Conservation (phyloP, 2,797 vertebrate species). For the Liasis olivaceus region DNA sequence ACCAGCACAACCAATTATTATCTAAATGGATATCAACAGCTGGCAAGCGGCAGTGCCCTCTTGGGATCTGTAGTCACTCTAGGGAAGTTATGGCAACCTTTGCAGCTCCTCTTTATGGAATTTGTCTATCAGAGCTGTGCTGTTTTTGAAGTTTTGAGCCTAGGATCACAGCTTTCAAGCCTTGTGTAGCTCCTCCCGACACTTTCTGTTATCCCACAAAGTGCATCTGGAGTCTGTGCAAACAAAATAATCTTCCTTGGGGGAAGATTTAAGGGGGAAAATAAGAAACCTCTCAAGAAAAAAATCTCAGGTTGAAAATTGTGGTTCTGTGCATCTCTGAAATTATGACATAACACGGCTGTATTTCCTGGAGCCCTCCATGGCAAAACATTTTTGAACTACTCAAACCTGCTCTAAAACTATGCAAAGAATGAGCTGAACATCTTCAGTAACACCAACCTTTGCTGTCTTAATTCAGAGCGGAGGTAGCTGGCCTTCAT, state of each 20-base stretch:
- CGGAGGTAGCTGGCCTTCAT: background rate
- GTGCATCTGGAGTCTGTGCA: background rate
- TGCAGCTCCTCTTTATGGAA: background rate
- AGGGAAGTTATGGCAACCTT: background rate
- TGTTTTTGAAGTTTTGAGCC: too few species aligned
- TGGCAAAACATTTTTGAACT: background rate
- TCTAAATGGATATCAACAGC: background rate
- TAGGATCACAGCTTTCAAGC: too few species aligned
- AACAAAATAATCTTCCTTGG: background rate
- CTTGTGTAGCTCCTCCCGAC: too few species aligned
- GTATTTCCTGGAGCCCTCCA: background rate
- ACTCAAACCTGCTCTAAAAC: background rate
- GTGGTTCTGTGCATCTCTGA: background rate
- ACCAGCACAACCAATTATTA: background rate
- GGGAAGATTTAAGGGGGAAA: background rate
- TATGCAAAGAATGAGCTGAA: background rate
- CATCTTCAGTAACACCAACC: background rate
- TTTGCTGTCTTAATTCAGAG: background rate
- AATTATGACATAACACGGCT: background rate
- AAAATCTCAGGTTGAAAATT: background rate
- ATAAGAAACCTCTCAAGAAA: background rate
- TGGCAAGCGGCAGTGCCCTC: background rate
- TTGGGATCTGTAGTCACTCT: background rate
- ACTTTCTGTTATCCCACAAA: background rate
- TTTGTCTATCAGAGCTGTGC: background rate